Evolutionary conservation across 2,797 vertebrate species (phyloP).

Genomic region (Lophius americanus): DNA sequence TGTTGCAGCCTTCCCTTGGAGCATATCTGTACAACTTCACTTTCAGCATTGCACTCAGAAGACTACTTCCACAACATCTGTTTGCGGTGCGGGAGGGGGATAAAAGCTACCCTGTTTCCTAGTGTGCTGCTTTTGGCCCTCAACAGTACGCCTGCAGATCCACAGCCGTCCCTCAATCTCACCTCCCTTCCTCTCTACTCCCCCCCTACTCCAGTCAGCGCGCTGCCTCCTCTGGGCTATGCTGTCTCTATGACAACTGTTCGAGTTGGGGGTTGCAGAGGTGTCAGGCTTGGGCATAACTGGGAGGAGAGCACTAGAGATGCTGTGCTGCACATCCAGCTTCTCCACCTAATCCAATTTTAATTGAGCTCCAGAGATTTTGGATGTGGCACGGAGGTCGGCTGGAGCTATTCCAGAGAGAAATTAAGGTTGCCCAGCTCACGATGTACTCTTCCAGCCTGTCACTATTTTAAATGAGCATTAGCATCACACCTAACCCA

Average conservation of each 20-base stretch:
- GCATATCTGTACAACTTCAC: conserved; percentile 47
- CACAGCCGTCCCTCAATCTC: conserved; percentile 50
- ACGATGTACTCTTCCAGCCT: conserved; percentile 87
- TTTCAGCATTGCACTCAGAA: conserved; percentile 44
- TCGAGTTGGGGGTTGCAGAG: conserved; percentile 92
- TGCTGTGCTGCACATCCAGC: conserved; percentile 86
- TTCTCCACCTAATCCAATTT: conserved; percentile 99
- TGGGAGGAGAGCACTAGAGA: conserved; percentile 87
- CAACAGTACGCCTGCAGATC: conserved; percentile 46
- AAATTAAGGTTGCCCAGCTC: conserved; percentile 92
- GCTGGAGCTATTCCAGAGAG: conserved; percentile 94
- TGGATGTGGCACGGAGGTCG: conserved; percentile 92
- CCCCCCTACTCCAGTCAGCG: conserved; percentile 39
- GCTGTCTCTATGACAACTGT: conserved; percentile 96
- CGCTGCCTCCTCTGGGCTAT: conserved; percentile 83
- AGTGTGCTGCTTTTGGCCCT: conserved; percentile 50
- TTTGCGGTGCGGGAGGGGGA: conserved; percentile 38
- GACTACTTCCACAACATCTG: conserved; percentile 67
- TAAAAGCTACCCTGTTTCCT: conserved; percentile 35
- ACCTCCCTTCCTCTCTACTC: conserved; percentile 45
- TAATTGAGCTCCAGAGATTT: conserved; percentile 99
- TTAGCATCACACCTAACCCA: conserved; percentile 93
- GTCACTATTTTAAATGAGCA: conserved; percentile 95
- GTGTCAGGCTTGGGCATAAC: conserved; percentile 93
- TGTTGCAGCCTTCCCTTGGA: conserved; percentile 51